Evolutionary conservation across 2,888 invertebrate species (phyloP).

Genomic region (Stratiomys singularior): DNA sequence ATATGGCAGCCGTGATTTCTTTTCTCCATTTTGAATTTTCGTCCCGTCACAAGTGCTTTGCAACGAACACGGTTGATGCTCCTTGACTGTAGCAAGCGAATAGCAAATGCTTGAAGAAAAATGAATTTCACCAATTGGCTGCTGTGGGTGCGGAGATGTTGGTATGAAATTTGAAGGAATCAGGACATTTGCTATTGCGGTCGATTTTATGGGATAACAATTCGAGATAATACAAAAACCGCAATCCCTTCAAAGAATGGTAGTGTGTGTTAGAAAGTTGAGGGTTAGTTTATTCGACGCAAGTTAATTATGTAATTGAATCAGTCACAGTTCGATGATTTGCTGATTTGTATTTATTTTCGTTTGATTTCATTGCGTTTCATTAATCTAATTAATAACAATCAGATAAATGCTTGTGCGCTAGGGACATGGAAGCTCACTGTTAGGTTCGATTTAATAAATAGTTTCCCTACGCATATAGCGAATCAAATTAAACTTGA

Average conservation of each 20-base stretch:
- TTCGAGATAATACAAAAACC: neutral
- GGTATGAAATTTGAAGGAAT: constrained; percentile 8
- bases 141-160: neutral
- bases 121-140: constrained; percentile 20
- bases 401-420: neutral
- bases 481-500: too few species aligned
- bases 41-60: neutral
- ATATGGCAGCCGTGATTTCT: constrained; percentile 47
- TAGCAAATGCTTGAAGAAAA: too few species aligned
- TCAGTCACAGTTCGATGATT: constrained; percentile 51
- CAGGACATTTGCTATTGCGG: neutral
- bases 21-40: constrained; percentile 12
- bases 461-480: too few species aligned
- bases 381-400: constrained; percentile 50
- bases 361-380: constrained; percentile 51
- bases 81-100: neutral
- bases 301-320: constrained; percentile 53
- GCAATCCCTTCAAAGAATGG: constrained; percentile 42
- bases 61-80: neutral
- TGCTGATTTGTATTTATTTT: constrained; percentile 53
- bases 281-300: constrained; percentile 45
- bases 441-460: too few species aligned
- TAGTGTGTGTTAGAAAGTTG: neutral
- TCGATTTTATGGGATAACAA: constrained; percentile 35
- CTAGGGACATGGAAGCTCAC: too few species aligned